These are phyloP conservation scores for Nettapus auritus DNA, from an alignment of 2,113 vertebrate species.

Conservation along the genomic window DNA sequence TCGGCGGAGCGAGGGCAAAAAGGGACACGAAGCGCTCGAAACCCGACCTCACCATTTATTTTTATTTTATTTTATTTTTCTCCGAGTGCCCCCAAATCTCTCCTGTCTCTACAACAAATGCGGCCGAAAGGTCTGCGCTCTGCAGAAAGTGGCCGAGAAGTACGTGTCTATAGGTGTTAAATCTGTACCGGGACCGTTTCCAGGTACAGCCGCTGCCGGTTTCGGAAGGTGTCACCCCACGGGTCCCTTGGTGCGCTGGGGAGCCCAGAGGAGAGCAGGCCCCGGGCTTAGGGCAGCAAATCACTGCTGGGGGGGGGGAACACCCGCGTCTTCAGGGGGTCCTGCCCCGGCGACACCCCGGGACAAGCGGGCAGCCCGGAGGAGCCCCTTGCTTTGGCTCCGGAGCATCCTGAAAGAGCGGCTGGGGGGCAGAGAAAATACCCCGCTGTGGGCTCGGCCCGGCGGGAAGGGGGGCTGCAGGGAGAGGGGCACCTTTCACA, in stretches of 20 bases:
- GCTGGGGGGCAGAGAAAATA: not conserved
- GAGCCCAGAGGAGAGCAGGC: not conserved
- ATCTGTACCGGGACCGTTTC: not conserved
- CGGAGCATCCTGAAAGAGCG: no score
- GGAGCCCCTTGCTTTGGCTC: not conserved
- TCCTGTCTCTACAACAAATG: not conserved
- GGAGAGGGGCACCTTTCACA: not conserved
- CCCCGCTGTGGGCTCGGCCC: not conserved
- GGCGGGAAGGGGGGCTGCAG: not conserved
- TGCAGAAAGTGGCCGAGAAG: not conserved
- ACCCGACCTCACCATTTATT: not conserved
- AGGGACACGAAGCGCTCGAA: not conserved
- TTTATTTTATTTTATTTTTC: not conserved
- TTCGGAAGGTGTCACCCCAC: not conserved
- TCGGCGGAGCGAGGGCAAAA: not conserved
- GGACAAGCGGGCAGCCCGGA: not conserved
- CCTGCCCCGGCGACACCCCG: not conserved
- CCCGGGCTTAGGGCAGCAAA: not conserved
- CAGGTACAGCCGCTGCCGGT: not conserved
- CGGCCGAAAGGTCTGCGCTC: not conserved
- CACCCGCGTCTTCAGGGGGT: not conserved
- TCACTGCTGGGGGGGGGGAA: not conserved
- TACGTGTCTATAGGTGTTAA: accelerated
- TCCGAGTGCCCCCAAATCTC: not conserved
- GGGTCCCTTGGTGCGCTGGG: not conserved